Percentiles rank a stretch among this genome's conserved stretches.
These are phyloP conservation scores for Aegithalos caudatus DNA, from an alignment of 2,113 vertebrate genomes.

Conservation along the genomic window DNA sequence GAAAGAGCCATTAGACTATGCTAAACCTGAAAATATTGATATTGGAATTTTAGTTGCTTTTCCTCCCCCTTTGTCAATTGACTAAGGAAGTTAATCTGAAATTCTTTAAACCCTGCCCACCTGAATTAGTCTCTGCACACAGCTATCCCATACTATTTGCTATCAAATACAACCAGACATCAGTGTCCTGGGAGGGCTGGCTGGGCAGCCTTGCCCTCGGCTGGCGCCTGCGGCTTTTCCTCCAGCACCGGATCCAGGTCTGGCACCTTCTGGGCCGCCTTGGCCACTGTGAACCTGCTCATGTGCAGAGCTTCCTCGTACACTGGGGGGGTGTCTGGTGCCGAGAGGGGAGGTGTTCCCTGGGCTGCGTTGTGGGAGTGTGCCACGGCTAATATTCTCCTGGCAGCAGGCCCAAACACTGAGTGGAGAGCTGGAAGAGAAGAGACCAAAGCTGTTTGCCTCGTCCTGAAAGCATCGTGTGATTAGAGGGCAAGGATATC, in stretches of 20 bases:
- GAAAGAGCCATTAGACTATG: background rate
- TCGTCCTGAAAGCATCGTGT: background rate
- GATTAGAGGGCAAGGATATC: background rate
- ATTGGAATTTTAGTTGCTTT: background rate
- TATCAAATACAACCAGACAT: background rate
- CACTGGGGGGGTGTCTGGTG: conserved; percentile 68
- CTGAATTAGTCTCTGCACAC: background rate
- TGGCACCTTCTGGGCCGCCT: conserved; percentile 54
- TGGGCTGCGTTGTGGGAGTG: conserved; percentile 51
- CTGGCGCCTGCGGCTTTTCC: conserved; percentile 24
- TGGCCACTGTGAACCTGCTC: conserved; percentile 73
- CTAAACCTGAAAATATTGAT: background rate
- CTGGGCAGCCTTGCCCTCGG: background rate
- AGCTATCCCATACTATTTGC: background rate
- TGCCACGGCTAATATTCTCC: conserved; percentile 73
- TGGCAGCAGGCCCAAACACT: conserved; percentile 71
- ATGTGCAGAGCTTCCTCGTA: conserved; percentile 77
- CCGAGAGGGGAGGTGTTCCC: background rate
- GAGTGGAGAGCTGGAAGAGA: conserved; percentile 74
- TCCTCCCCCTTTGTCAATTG: background rate
- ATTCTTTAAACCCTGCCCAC: background rate
- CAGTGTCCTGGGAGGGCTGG: background rate
- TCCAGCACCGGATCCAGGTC: conserved; percentile 63
- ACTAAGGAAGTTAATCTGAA: background rate
- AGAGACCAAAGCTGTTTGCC: background rate